Conservation (phyloP, 2,888 invertebrate species). For the Ganaspis brasiliensis region DNA sequence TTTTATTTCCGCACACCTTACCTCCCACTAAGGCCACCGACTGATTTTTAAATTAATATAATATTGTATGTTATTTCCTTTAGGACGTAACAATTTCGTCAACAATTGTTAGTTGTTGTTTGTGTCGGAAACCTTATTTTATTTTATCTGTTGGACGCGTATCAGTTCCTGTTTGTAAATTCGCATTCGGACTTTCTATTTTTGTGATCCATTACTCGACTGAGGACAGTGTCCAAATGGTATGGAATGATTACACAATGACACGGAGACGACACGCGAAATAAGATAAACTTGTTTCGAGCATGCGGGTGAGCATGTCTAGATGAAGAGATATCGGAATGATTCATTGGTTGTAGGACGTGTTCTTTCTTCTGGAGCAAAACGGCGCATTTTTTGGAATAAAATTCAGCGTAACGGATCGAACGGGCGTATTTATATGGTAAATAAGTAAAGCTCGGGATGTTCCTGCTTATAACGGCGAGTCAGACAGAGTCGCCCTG, state of each 20-base stretch:
- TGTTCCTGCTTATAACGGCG: constrained; percentile 8
- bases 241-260: constrained; percentile 61
- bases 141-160: too few species aligned
- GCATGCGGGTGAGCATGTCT: constrained; percentile 69
- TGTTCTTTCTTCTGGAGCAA: constrained; percentile 55
- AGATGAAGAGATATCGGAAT: constrained; percentile 66
- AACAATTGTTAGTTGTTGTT: too few species aligned
- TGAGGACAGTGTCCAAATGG: constrained; percentile 9
- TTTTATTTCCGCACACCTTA: too few species aligned
- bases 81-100: too few species aligned
- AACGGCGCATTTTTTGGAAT: constrained; percentile 56
- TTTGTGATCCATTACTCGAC: background rate
- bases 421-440: constrained; percentile 29
- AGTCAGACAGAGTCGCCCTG: background rate
- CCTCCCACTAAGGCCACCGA: too few species aligned
- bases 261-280: constrained; percentile 68
- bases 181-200: background rate
- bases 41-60: too few species aligned
- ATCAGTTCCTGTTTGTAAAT: background rate
- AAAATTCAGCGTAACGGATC: constrained; percentile 44
- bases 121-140: too few species aligned
- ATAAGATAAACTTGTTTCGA: constrained; percentile 68
- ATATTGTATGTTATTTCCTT: too few species aligned
- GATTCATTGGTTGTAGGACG: constrained; percentile 65
- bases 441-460: constrained; percentile 20